Percentiles rank a stretch among this genome's conserved stretches.
These are phyloP conservation scores for Piscicola geometra DNA, from an alignment of 2,888 invertebrate species.

Conservation along the genomic window DNA sequence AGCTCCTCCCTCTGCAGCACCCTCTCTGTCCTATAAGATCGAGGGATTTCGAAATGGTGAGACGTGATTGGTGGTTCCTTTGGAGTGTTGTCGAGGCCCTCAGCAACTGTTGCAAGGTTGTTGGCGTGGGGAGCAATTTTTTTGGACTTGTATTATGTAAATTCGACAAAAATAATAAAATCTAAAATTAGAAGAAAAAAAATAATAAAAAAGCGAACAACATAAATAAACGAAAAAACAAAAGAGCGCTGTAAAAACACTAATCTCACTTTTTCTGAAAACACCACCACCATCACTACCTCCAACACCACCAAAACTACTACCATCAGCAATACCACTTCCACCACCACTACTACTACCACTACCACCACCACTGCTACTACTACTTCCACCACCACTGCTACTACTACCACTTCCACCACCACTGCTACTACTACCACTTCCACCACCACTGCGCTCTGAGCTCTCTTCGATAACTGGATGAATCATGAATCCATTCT, in stretches of 20 bases:
- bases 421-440: not conserved
- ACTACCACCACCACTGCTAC: constrained; percentile 6
- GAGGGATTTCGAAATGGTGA: constrained; percentile 18
- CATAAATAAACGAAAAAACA: no score
- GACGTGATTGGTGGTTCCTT: not conserved
- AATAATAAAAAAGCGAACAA: no score
- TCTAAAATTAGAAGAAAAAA: no score
- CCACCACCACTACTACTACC: constrained; percentile 6
- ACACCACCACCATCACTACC: no score
- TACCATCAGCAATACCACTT: not conserved
- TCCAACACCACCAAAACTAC: no score
- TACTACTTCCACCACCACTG: not conserved
- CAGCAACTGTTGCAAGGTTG: not conserved
- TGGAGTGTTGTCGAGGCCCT: not conserved
- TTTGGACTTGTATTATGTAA: no score
- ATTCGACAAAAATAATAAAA: no score
- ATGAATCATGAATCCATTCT: no score
- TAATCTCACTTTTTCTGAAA: no score
- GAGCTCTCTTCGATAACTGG: no score
- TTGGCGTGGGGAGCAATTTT: not conserved
- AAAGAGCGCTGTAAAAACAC: no score
- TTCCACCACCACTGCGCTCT: no score
- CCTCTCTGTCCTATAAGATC: constrained; percentile 6
- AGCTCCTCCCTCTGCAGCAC: constrained; percentile 11
- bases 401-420: not conserved